These are phyloP conservation scores for Mastacembelus armatus DNA, from an alignment of 2,797 vertebrate genomes.

Conservation along the genomic window DNA sequence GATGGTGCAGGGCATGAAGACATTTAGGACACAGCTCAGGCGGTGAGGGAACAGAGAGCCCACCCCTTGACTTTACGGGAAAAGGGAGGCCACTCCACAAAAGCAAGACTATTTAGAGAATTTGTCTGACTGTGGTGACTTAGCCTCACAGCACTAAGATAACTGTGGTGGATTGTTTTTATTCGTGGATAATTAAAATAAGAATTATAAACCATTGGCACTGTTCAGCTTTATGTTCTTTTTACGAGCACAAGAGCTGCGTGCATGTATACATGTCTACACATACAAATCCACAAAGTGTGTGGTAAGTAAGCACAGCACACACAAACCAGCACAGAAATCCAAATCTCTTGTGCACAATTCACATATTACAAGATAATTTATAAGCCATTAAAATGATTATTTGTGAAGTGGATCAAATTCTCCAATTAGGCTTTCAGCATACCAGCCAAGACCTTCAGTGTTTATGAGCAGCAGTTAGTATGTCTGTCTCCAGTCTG, in stretches of 20 bases:
- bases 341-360: slow-evolving; percentile 55
- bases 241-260: slow-evolving; percentile 32
- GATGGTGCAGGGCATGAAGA: slow-evolving; percentile 76
- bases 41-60: slow-evolving; percentile 62
- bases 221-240: slow-evolving; percentile 32
- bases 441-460: slow-evolving; percentile 37
- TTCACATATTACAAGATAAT: slow-evolving; percentile 57
- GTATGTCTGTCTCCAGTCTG: slow-evolving; percentile 65
- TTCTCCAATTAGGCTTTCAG: slow-evolving; percentile 63
- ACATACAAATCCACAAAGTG: slow-evolving; percentile 1
- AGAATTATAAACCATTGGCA: slow-evolving; percentile 43
- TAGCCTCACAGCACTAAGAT: slow-evolving; percentile 50
- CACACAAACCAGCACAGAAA: slow-evolving; percentile 24
- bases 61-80: slow-evolving; percentile 81
- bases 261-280: slow-evolving; percentile 7
- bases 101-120: slow-evolving; percentile 66
- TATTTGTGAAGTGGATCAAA: slow-evolving; percentile 66
- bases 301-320: not conserved
- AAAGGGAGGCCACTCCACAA: slow-evolving; percentile 71
- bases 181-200: slow-evolving; percentile 68
- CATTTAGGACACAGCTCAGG: slow-evolving; percentile 63
- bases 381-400: slow-evolving; percentile 65
- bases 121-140: slow-evolving; percentile 55
- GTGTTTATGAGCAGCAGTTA: slow-evolving; percentile 61
- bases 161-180: slow-evolving; percentile 68